These are phyloP conservation scores for Tryphoninae sp. DNA, from an alignment of 2,888 invertebrate species.

Conservation along the genomic window DNA sequence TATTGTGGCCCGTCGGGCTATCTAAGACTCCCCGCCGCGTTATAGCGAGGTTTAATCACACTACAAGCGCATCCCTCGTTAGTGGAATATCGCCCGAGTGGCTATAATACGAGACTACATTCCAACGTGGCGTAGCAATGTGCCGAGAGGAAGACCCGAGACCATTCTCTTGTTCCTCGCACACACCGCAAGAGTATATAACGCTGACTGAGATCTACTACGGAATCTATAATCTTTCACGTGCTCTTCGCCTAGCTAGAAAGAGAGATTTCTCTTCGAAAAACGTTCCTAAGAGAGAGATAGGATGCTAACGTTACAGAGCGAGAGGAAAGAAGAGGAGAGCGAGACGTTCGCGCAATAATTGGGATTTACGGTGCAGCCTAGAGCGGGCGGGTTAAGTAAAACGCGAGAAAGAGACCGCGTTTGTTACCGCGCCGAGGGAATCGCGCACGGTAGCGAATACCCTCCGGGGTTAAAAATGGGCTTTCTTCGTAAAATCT, in stretches of 20 bases:
- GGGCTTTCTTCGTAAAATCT: too few relatives aligned
- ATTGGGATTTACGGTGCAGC: too few relatives aligned
- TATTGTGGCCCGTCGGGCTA: constrained; percentile 63
- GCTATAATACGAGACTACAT: constrained; percentile 79
- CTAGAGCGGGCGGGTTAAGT: too few relatives aligned
- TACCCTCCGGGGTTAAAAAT: too few relatives aligned
- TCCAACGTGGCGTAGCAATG: constrained; percentile 67
- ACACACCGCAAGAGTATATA: neutral
- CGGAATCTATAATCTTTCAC: constrained; percentile 59
- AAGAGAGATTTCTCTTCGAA: constrained; percentile 57
- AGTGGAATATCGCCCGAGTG: constrained; percentile 79
- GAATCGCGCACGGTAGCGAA: too few relatives aligned
- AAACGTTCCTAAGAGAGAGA: constrained; percentile 69
- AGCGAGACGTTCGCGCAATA: constrained; percentile 31
- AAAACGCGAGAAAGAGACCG: too few relatives aligned
- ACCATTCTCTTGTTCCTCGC: neutral
- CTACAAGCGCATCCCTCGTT: constrained; percentile 81
- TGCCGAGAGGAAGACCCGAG: constrained; percentile 7
- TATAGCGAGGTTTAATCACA: constrained; percentile 81
- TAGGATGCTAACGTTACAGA: constrained; percentile 29
- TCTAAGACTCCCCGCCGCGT: constrained; percentile 76
- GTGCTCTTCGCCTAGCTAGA: constrained; percentile 34
- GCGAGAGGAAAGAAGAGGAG: constrained; percentile 20
- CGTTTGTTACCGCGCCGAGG: too few relatives aligned
- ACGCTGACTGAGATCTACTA: constrained; percentile 27